Evolutionary conservation across 2,888 invertebrate species (phyloP).

Genomic region (Phorcus lineatus): DNA sequence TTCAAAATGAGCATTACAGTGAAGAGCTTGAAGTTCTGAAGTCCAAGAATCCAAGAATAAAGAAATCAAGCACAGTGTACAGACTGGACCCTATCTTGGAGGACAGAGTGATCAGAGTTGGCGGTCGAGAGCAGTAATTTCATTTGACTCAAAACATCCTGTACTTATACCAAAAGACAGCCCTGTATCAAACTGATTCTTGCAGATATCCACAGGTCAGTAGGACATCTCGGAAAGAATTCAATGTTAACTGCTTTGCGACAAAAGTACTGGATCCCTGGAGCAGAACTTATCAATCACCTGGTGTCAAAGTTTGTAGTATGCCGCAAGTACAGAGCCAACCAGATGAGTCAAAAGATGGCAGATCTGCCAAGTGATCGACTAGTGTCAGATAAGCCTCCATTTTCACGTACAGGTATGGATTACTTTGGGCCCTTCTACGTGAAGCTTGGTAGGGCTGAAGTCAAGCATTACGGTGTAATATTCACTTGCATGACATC

Average conservation of each 20-base stretch:
- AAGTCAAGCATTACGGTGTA: slow-evolving; percentile 38
- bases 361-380: background rate
- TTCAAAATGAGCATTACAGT: background rate
- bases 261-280: background rate
- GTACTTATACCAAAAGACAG: background rate
- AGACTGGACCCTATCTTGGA: background rate
- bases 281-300: background rate
- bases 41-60: background rate
- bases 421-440: slow-evolving; percentile 33
- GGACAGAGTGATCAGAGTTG: background rate
- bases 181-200: background rate
- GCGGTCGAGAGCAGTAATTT: background rate
- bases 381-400: background rate
- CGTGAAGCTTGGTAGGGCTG: slow-evolving; percentile 32
- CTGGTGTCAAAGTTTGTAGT: background rate
- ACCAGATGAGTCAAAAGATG: background rate
- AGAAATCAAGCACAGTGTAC: background rate
- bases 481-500: slow-evolving; percentile 36
- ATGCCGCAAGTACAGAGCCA: background rate
- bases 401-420: background rate
- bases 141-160: background rate
- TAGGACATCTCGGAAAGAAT: background rate
- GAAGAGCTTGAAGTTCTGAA: no score
- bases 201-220: background rate
- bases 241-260: background rate